These are phyloP conservation scores for Dromaius novaehollandiae DNA, from an alignment of 2,113 vertebrate species.

Conservation along the genomic window DNA sequence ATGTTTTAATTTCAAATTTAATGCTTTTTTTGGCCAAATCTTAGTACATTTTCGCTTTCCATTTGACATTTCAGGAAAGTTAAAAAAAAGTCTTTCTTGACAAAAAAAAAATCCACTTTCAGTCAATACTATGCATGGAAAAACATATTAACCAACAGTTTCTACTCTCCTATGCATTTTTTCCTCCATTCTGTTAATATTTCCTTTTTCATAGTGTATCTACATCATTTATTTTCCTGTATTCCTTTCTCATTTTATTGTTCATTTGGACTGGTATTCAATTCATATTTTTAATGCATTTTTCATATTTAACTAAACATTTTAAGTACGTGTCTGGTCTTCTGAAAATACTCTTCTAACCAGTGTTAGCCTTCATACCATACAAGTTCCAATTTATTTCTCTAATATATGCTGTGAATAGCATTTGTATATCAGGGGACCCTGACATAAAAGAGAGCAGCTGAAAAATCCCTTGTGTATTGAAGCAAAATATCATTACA, in stretches of 20 bases:
- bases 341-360: not conserved
- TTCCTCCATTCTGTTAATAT: fast-evolving
- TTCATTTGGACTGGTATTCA: not conserved
- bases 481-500: not conserved
- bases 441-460: not conserved
- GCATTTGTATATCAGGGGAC: not conserved
- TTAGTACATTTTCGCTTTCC: not conserved
- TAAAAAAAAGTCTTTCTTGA: not conserved
- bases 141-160: not conserved
- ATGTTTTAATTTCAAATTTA: not conserved
- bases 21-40: not conserved
- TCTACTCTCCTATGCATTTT: not conserved
- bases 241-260: not conserved
- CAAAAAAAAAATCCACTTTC: not conserved
- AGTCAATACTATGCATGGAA: not conserved
- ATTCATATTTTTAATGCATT: not conserved
- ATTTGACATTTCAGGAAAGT: not conserved
- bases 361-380: not conserved
- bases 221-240: not conserved
- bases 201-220: fast-evolving
- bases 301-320: not conserved
- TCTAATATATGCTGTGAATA: not conserved
- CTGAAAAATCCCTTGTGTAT: not conserved
- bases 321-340: not conserved
- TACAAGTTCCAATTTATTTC: not conserved